Percentiles rank a stretch among this genome's conserved stretches.
These are phyloP conservation scores for Coelinius sp. DNA, from an alignment of 2,888 invertebrate genomes.

Conservation along the genomic window DNA sequence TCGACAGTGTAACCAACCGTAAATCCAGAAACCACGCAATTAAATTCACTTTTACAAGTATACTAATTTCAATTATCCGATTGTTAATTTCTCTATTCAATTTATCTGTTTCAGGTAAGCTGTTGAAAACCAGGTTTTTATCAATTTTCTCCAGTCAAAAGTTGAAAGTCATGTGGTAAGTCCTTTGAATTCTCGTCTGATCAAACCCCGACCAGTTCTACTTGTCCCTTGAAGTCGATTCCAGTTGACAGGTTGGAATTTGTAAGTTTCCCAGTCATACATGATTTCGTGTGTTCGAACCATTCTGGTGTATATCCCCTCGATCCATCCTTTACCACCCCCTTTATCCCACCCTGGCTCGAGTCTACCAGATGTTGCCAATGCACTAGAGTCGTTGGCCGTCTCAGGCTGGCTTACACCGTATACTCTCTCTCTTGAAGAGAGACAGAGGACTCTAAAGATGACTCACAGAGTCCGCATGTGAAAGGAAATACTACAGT, in stretches of 20 bases:
- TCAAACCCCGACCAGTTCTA: background rate
- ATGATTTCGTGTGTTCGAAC: constrained; percentile 32
- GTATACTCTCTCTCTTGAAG: background rate
- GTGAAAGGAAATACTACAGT: constrained; percentile 13
- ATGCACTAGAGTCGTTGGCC: constrained; percentile 28
- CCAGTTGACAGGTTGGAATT: constrained; percentile 26
- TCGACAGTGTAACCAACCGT: constrained; percentile 9
- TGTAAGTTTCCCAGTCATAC: constrained; percentile 34
- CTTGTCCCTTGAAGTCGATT: background rate
- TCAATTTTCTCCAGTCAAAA: no score
- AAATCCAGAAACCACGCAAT: constrained; percentile 13
- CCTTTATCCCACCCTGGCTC: constrained; percentile 27
- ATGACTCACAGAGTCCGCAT: constrained; percentile 23
- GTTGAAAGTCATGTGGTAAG: background rate
- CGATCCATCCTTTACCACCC: background rate
- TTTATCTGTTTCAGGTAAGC: background rate
- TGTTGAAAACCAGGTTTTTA: background rate
- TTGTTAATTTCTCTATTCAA: background rate
- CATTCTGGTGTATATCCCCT: constrained; percentile 18
- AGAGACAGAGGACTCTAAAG: background rate
- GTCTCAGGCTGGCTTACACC: constrained; percentile 30
- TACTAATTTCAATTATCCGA: constrained; percentile 11
- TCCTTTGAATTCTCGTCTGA: background rate
- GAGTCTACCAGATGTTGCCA: constrained; percentile 43
- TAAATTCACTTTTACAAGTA: background rate